Evolutionary conservation across 2,888 invertebrate genomes (phyloP).

Genomic region (Archips xylosteana): DNA sequence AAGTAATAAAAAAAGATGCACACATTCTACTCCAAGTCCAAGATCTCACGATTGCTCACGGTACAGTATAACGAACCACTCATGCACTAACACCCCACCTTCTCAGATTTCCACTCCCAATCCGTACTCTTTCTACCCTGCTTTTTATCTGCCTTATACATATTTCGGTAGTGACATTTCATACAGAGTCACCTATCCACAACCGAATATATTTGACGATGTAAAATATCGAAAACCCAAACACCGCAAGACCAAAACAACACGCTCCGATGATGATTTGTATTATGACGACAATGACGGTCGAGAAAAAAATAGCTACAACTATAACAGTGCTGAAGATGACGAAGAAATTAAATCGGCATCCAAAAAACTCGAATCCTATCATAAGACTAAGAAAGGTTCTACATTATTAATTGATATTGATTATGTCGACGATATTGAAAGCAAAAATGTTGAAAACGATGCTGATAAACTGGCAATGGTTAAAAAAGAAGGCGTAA

Average conservation of each 20-base stretch:
- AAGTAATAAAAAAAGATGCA: slow-evolving; percentile 45
- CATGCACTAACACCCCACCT: slow-evolving; percentile 27
- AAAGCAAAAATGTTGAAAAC: not conserved
- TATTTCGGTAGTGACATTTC: slow-evolving; percentile 52
- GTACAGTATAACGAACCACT: slow-evolving; percentile 36
- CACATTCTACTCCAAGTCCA: slow-evolving; percentile 41
- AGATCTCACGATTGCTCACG: slow-evolving; percentile 49
- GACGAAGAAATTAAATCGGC: slow-evolving; percentile 10
- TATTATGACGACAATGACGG: slow-evolving; percentile 31
- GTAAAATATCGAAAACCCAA: slow-evolving; percentile 28
- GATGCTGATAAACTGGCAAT: not conserved
- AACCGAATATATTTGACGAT: slow-evolving; percentile 44
- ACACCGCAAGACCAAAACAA: slow-evolving; percentile 20
- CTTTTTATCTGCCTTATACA: slow-evolving; percentile 55
- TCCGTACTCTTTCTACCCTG: slow-evolving; percentile 48
- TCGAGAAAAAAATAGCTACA: slow-evolving; percentile 13
- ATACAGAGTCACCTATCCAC: slow-evolving; percentile 51
- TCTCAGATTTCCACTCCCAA: not conserved
- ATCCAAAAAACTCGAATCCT: not conserved
- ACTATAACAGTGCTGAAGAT: slow-evolving; percentile 9
- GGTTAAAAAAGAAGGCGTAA: not conserved
- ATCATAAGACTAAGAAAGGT: not conserved
- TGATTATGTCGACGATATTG: not conserved
- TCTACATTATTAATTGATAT: not conserved
- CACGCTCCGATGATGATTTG: slow-evolving; percentile 23